Conservation (phyloP, 2,797 vertebrate genomes). For the Bradypodion ventrale region DNA sequence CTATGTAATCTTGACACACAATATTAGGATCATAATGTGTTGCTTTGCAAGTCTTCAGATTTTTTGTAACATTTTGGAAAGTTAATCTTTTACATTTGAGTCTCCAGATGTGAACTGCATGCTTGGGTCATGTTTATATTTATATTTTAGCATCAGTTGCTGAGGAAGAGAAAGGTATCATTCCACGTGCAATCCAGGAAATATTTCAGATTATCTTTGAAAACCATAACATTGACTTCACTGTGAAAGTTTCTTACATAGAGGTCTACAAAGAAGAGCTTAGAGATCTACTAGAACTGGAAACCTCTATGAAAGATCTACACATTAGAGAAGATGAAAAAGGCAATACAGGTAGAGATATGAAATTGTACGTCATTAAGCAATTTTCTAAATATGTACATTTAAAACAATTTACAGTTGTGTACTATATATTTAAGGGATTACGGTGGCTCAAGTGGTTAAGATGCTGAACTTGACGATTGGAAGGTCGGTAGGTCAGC, state of each 20-base stretch:
- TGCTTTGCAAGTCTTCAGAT: background rate
- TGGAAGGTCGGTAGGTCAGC: no score
- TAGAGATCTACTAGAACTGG: slow-evolving; percentile 85
- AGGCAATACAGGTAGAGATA: slow-evolving; percentile 85
- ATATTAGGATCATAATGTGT: background rate
- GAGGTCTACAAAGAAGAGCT: slow-evolving; percentile 91
- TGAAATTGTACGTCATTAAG: slow-evolving; percentile 26
- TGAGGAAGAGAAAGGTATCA: slow-evolving; percentile 86
- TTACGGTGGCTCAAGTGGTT: no score
- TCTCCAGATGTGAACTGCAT: slow-evolving; percentile 12
- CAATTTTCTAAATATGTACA: background rate
- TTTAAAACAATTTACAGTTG: background rate
- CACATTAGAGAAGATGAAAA: slow-evolving; percentile 89
- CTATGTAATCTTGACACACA: background rate
- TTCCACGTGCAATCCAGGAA: slow-evolving; percentile 85
- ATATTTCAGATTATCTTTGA: slow-evolving; percentile 83
- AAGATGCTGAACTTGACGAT: no score
- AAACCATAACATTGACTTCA: slow-evolving; percentile 72
- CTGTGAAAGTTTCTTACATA: slow-evolving; percentile 85
- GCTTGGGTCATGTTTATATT: slow-evolving; percentile 46
- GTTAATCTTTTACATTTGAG: slow-evolving; percentile 13
- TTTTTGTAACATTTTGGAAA: background rate
- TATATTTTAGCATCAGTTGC: slow-evolving; percentile 69
- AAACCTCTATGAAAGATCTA: slow-evolving; percentile 82
- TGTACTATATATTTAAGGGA: no score